Base-by-base conservation (phyloP, 2,797 vertebrate genomes). In the Enteromius thamalakanensis region DNA sequence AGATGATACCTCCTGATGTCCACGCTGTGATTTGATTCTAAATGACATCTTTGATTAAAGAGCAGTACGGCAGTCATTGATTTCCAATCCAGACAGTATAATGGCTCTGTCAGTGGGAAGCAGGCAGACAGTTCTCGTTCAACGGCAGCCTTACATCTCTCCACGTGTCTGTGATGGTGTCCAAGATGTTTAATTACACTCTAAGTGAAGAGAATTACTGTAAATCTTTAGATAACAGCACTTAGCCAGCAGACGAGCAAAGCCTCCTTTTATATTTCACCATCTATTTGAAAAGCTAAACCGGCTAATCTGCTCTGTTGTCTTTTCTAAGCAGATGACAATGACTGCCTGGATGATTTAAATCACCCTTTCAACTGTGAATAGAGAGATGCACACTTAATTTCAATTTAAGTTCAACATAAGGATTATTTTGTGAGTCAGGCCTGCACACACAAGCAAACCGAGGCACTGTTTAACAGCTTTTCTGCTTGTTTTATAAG, bases 141-240 rank as follows among this genome's bases (percentile, higher is more conserved):
- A 82, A 87, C 87, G 62, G 69, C 71, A 83, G 89, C 86, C 88
- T 92, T 87, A 87, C 87, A 93, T 90, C 90, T 84, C 88, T 87
- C 3, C 88, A 89, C 90, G 88, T 92, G 87, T 80, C 85, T 85
- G 84, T 89, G 76, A 92, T 76, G 32, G 74, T 89, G 89, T 88
- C 87, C 89, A 89, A 90, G 85, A 90, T 91, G 89, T 92, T 93
- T 93, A 94, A 95, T 94, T 94, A 90, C 87, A 89, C 91, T 87
- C 80, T 87, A 91, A 93, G 90, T 88, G 87, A 88, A 80, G 90
- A 84, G 87, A 90, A 92, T 89, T 90, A 89, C 90, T 92, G 89
- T 91, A 92, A 91, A 92, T 86, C 85, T 84, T 81, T 58, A 78
- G 42, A 80, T 75, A 85, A 90, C 87, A 89, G 89, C 86, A 83